Conservation (phyloP, 1,140 invertebrate genomes). For the Intoshia linei region DNA sequence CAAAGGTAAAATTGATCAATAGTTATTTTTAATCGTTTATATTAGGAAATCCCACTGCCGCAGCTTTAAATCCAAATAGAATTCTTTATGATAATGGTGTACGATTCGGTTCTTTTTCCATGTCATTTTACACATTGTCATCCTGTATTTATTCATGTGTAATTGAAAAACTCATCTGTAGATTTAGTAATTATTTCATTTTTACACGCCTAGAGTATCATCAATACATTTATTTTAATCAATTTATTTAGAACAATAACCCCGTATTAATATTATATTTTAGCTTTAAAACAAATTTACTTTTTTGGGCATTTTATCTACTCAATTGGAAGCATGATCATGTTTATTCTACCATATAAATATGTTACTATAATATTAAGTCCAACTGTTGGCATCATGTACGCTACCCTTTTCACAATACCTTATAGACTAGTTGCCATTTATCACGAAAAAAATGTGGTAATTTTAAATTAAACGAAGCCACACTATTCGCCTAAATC, state of each 20-base stretch:
- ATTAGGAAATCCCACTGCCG: conserved; percentile 26
- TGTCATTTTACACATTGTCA: conserved; percentile 71
- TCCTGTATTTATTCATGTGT: conserved; percentile 58
- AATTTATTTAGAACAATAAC: too few species aligned
- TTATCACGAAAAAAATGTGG: conserved; percentile 51
- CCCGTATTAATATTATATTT: too few species aligned
- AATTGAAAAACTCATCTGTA: conserved; percentile 50
- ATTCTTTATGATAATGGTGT: conserved; percentile 51
- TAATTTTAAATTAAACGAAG: conserved; percentile 28
- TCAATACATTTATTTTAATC: too few species aligned
- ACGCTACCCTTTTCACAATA: conserved; percentile 80
- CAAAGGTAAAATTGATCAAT: conserved; percentile 12
- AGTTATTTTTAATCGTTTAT: background rate
- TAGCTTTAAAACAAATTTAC: too few species aligned
- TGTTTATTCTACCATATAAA: too few species aligned
- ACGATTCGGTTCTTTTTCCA: conserved; percentile 66
- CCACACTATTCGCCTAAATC: too few species aligned
- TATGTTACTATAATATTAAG: conserved; percentile 16
- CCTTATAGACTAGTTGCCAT: conserved; percentile 63
- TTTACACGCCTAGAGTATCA: too few species aligned
- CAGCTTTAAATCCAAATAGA: conserved; percentile 29
- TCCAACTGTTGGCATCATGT: conserved; percentile 43
- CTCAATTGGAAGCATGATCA: too few species aligned
- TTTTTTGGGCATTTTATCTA: too few species aligned
- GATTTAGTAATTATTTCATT: conserved; percentile 31